These are phyloP conservation scores for Napeogenes inachia DNA, from an alignment of 2,888 invertebrate genomes.

Conservation along the genomic window DNA sequence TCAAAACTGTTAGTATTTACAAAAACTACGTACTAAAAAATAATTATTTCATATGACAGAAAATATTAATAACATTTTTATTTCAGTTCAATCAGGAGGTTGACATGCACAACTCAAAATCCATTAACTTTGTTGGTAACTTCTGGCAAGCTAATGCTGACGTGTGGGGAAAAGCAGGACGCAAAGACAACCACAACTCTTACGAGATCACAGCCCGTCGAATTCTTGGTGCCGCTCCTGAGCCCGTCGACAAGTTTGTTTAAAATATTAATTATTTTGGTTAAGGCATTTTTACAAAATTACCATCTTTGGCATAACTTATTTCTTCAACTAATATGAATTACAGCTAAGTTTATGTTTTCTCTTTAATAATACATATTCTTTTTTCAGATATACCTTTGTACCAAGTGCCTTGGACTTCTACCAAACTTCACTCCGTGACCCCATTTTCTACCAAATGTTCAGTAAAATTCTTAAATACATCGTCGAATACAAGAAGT, in stretches of 20 bases:
- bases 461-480: constrained; percentile 78
- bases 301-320: constrained; percentile 36
- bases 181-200: constrained; percentile 67
- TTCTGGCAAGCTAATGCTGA: constrained; percentile 76
- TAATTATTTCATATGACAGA: no score
- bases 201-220: constrained; percentile 77
- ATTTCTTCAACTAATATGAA: background rate
- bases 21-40: no score
- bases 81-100: constrained; percentile 54
- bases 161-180: constrained; percentile 50
- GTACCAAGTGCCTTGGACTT: constrained; percentile 80
- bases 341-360: no score
- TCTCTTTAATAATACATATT: background rate
- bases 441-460: constrained; percentile 83
- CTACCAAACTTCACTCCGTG: constrained; percentile 81
- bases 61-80: constrained; percentile 6
- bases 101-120: constrained; percentile 55
- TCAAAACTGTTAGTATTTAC: constrained; percentile 75
- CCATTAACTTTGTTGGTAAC: constrained; percentile 56
- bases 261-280: background rate
- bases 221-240: constrained; percentile 44
- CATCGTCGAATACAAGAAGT: constrained; percentile 79
- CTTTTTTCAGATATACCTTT: constrained; percentile 53
- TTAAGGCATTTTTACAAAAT: no score
- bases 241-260: constrained; percentile 33